Evolutionary conservation across 2,888 invertebrate genomes (phyloP).

Genomic region (Aricia artaxerxes): DNA sequence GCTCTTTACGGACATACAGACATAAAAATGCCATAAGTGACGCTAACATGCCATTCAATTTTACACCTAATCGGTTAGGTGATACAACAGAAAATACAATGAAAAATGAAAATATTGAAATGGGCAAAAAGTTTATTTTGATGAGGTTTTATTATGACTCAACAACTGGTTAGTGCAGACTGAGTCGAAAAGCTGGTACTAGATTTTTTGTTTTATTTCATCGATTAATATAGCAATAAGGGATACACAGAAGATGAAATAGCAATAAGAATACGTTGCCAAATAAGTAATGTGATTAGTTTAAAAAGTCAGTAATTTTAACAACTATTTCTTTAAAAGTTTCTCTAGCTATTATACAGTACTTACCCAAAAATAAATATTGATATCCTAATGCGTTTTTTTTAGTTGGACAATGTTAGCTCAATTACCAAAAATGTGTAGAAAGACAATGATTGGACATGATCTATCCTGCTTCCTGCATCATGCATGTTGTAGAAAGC

Average conservation of each 20-base stretch:
- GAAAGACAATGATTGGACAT: too few species aligned
- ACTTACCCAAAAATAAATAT: too few species aligned
- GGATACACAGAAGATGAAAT: not conserved
- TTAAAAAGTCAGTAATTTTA: too few species aligned
- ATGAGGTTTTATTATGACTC: conserved; percentile 23
- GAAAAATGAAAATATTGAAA: conserved; percentile 14
- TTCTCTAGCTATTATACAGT: too few species aligned
- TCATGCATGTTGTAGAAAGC: too few species aligned
- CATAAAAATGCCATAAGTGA: conserved; percentile 49
- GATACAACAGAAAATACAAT: not conserved
- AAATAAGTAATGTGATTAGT: too few species aligned
- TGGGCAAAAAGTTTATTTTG: conserved; percentile 12
- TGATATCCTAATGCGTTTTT: too few species aligned
- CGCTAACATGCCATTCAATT: conserved; percentile 25
- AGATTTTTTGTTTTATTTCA: not conserved
- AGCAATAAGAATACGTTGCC: not conserved
- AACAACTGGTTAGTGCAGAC: conserved; percentile 5
- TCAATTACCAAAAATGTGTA: too few species aligned
- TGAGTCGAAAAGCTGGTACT: conserved; percentile 11
- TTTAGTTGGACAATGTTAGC: too few species aligned
- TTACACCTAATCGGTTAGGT: not conserved
- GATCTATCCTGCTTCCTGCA: too few species aligned
- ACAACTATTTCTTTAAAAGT: too few species aligned
- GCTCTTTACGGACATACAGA: conserved; percentile 63
- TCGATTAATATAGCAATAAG: not conserved